A percentile compares a stretch with the other conserved stretches of the same genome.
phyloP scores from a whole-genome alignment of 2,113 vertebrate species.

The Pachycephala philippinensis region DNA sequence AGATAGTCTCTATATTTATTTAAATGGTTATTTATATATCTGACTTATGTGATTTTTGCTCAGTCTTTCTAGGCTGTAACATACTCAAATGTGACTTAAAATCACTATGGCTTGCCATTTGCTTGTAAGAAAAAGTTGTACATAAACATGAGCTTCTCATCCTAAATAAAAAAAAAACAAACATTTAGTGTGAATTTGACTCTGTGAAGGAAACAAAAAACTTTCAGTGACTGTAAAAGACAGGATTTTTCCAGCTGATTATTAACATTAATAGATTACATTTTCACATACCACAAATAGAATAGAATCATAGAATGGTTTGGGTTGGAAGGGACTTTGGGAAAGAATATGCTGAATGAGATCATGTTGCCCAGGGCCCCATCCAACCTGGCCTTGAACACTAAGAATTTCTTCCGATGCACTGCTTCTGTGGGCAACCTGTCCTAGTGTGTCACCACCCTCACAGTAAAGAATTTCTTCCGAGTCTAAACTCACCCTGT shows the following conservation, averaged over 20 bases:
- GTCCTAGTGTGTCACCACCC: background rate
- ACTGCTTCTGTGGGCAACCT: accelerated
- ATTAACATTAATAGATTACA: background rate
- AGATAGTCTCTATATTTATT: background rate
- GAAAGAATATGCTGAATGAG: background rate
- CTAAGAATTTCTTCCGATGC: no score
- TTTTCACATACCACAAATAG: background rate
- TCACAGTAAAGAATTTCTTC: background rate
- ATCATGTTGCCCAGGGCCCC: background rate
- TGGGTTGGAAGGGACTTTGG: background rate
- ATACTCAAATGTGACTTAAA: background rate
- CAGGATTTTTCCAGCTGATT: background rate
- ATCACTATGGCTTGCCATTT: background rate
- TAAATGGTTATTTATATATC: background rate
- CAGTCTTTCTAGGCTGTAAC: background rate
- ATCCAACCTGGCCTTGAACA: background rate
- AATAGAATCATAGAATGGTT: background rate
- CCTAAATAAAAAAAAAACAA: background rate
- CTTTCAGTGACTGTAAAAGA: background rate
- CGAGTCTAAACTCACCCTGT: background rate
- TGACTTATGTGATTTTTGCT: background rate
- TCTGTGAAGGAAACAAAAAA: background rate
- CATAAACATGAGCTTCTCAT: background rate
- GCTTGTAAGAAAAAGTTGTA: background rate
- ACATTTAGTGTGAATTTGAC: background rate